These are phyloP conservation scores for Magallana angulata DNA, from an alignment of 1,140 invertebrate genomes.

Conservation along the genomic window DNA sequence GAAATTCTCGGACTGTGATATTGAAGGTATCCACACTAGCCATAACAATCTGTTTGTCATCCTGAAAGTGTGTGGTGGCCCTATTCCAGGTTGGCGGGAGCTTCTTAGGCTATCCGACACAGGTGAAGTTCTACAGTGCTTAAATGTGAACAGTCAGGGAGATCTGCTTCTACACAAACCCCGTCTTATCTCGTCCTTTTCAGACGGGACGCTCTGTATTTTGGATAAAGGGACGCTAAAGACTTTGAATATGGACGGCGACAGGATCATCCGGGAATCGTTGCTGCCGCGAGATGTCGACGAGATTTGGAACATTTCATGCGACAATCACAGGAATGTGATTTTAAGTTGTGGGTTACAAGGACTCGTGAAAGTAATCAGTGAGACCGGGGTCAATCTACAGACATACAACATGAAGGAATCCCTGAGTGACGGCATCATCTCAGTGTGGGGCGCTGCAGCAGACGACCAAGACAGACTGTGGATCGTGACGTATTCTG, in stretches of 20 bases:
- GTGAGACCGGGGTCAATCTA: neutral
- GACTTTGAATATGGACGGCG: neutral
- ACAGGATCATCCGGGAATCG: neutral
- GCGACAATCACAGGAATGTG: neutral
- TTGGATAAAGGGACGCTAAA: neutral
- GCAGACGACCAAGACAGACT: constrained; percentile 15
- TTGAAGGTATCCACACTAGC: neutral
- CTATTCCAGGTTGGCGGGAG: constrained; percentile 3
- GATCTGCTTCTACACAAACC: neutral
- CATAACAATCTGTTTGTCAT: neutral
- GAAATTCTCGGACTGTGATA: constrained; percentile 4
- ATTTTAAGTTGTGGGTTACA: neutral
- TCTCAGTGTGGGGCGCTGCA: neutral
- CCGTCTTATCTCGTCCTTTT: neutral
- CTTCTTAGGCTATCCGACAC: neutral
- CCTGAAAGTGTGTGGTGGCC: constrained; percentile 9
- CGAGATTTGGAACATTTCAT: constrained; percentile 1
- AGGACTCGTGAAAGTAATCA: neutral
- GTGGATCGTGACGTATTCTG: neutral
- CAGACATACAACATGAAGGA: neutral
- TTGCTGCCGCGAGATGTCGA: neutral
- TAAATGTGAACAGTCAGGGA: neutral
- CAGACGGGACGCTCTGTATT: neutral
- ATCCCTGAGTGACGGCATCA: neutral
- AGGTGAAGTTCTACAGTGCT: neutral